A percentile compares a stretch with the other conserved stretches of the same genome.
Evolutionary conservation across 2,888 invertebrate species (phyloP).

Genomic region (Nycteola revayana): DNA sequence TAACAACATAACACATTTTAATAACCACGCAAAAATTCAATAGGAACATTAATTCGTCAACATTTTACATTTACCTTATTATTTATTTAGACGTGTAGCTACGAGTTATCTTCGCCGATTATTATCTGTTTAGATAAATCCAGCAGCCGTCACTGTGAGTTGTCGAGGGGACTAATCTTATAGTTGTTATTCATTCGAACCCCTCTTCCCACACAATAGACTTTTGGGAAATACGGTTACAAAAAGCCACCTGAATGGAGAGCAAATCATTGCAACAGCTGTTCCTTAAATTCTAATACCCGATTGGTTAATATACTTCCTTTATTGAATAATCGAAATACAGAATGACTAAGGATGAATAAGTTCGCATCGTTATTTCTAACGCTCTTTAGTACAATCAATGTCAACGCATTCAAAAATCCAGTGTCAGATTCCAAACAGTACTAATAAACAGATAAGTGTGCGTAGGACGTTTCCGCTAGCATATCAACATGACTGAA

Average conservation of each 20-base stretch:
- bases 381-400: slow-evolving; percentile 28
- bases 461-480: slow-evolving; percentile 54
- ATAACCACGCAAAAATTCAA: no score
- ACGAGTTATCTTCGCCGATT: slow-evolving; percentile 47
- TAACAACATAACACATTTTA: no score
- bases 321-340: slow-evolving; percentile 25
- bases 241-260: slow-evolving; percentile 27
- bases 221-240: slow-evolving; percentile 21
- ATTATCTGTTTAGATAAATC: slow-evolving; percentile 65
- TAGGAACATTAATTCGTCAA: no score
- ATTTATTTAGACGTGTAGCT: no score
- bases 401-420: slow-evolving; percentile 30
- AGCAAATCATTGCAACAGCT: slow-evolving; percentile 26
- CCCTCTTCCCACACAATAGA: slow-evolving; percentile 40
- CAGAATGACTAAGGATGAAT: slow-evolving; percentile 18
- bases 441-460: slow-evolving; percentile 42
- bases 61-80: no score
- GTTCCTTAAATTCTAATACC: slow-evolving; percentile 18
- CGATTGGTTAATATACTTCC: slow-evolving; percentile 15
- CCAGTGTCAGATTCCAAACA: slow-evolving; percentile 45
- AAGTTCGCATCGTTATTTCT: slow-evolving; percentile 23
- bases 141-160: slow-evolving; percentile 44
- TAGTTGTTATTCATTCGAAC: slow-evolving; percentile 57
- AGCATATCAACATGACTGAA: slow-evolving; percentile 33
- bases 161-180: slow-evolving; percentile 48